Conservation (phyloP, 2,113 vertebrate genomes). For the Macroglossus sobrinus region DNA sequence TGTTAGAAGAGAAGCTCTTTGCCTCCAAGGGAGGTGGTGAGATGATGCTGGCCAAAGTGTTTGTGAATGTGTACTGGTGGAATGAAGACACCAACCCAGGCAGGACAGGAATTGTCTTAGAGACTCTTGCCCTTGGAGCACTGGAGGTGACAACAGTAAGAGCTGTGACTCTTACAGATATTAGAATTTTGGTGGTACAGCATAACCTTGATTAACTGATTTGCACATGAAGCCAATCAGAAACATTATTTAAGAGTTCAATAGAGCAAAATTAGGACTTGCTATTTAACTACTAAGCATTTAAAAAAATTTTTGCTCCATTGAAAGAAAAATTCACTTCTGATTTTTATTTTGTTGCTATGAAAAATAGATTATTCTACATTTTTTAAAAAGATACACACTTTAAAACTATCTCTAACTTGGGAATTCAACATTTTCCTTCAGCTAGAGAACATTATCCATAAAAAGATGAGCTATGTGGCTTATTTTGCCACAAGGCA, state of each 20-base stretch:
- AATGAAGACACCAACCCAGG: background rate
- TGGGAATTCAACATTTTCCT: background rate
- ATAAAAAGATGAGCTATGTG: slow-evolving; percentile 55
- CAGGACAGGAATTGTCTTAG: background rate
- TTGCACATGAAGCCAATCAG: background rate
- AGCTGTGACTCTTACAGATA: background rate
- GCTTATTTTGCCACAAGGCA: slow-evolving; percentile 57
- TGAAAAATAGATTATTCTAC: background rate
- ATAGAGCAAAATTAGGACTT: background rate
- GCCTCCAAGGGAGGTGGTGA: background rate
- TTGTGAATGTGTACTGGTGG: background rate
- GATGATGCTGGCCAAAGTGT: background rate
- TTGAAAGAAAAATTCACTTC: background rate
- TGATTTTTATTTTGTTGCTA: background rate
- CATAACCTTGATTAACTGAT: background rate
- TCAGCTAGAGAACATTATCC: slow-evolving; percentile 60
- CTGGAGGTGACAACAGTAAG: background rate
- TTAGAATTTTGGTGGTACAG: no score
- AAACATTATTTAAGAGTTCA: background rate
- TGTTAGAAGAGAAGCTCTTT: background rate
- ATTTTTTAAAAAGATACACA: background rate
- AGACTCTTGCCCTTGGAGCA: background rate
- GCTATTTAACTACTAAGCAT: background rate
- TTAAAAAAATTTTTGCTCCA: background rate
- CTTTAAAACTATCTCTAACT: background rate